Conservation (phyloP, 1,140 invertebrate species). For the Philotrypesis tridentata region DNA sequence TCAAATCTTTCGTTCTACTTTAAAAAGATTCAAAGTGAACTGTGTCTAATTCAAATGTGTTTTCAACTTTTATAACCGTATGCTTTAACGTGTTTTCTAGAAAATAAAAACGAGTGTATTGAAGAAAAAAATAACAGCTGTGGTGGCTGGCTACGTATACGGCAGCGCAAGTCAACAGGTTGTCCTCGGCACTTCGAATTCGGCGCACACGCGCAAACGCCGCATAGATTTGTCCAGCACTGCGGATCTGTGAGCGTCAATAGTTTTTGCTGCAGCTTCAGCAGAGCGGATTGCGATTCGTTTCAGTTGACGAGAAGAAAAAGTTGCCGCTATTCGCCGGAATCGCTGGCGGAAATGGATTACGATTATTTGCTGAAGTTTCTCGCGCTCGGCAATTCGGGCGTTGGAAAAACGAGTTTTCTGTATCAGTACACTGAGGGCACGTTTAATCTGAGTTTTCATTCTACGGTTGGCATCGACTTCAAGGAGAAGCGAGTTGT, state of each 20-base stretch:
- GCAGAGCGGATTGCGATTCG: not conserved
- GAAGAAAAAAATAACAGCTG: not conserved
- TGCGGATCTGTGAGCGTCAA: not conserved
- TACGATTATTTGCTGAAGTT: conserved; percentile 99
- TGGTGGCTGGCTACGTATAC: not conserved
- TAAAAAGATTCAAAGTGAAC: not conserved
- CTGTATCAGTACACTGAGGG: conserved; percentile 97
- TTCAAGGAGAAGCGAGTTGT: conserved; percentile 97
- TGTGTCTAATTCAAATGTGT: too few relatives aligned
- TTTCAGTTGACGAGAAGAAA: not conserved
- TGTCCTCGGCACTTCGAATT: not conserved
- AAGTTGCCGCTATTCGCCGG: not conserved
- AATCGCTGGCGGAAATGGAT: conserved; percentile 75
- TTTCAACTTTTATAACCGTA: not conserved
- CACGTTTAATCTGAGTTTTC: conserved; percentile 92
- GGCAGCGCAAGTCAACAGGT: not conserved
- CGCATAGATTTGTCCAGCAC: not conserved
- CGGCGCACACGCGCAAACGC: not conserved
- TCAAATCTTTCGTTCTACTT: not conserved
- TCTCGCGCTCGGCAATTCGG: conserved; percentile 93
- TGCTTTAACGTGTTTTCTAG: not conserved
- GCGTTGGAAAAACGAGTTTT: conserved; percentile 95
- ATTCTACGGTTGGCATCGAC: conserved; percentile 98
- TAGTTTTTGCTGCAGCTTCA: not conserved
- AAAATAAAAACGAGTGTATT: not conserved